Evolutionary conservation across 2,797 vertebrate genomes (phyloP).

Genomic region (Muscicapa striata): DNA sequence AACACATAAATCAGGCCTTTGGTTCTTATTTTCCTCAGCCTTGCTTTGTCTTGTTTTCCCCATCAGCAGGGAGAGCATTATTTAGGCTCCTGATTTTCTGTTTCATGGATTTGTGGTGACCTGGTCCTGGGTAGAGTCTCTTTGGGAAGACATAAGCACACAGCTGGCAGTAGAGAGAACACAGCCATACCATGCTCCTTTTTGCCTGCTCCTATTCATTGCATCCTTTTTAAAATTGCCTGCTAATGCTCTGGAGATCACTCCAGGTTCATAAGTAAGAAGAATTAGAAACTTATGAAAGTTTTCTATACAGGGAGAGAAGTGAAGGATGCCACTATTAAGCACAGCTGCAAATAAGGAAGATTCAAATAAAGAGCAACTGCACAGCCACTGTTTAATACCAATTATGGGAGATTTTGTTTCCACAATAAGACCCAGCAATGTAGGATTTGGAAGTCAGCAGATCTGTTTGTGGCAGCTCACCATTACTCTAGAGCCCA

Average conservation of each 20-base stretch:
- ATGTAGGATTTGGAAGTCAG: too few species aligned
- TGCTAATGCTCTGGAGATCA: background rate
- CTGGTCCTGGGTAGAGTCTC: conserved; percentile 73
- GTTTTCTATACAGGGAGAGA: background rate
- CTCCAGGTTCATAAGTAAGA: background rate
- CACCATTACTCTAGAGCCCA: too few species aligned
- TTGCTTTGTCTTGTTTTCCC: conserved; percentile 56
- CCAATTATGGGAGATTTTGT: too few species aligned
- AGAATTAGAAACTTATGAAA: background rate
- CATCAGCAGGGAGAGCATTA: conserved; percentile 59
- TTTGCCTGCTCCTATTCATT: background rate
- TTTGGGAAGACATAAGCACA: conserved; percentile 72
- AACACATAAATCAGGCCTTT: conserved; percentile 61
- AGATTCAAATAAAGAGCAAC: too few species aligned
- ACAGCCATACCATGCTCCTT: background rate
- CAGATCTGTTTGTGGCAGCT: too few species aligned
- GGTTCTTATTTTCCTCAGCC: conserved; percentile 48
- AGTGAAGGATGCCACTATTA: too few species aligned
- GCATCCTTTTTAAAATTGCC: background rate
- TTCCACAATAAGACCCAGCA: too few species aligned
- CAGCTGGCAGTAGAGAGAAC: conserved; percentile 70
- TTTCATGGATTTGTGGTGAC: conserved; percentile 66
- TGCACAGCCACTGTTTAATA: too few species aligned
- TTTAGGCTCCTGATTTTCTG: conserved; percentile 65
- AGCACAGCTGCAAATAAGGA: too few species aligned